Conservation (phyloP, 2,888 invertebrate species). For the Eurytoma adleriae region DNA sequence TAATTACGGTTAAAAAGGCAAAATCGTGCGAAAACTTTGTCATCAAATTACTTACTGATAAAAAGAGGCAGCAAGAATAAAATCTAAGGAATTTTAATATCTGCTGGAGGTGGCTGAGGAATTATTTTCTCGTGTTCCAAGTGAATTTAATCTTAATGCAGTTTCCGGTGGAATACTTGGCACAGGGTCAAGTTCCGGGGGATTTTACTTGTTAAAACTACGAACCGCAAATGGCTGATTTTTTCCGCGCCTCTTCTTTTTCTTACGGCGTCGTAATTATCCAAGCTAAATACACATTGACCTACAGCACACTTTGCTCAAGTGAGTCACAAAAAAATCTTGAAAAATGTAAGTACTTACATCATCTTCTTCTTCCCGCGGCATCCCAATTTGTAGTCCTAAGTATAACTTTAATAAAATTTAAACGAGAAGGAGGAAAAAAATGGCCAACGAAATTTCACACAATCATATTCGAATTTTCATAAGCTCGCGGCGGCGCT, state of each 20-base stretch:
- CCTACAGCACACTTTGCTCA: too few species aligned
- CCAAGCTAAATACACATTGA: too few species aligned
- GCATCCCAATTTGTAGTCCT: too few species aligned
- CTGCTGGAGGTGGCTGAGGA: constrained; percentile 14
- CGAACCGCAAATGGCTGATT: constrained; percentile 17
- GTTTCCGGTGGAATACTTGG: constrained; percentile 41
- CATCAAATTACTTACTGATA: constrained; percentile 21
- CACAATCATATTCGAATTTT: too few species aligned
- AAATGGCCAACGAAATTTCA: too few species aligned
- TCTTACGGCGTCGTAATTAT: background rate
- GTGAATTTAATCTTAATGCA: constrained; percentile 52
- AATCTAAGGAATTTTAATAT: constrained; percentile 45
- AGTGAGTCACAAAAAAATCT: too few species aligned
- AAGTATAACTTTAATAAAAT: too few species aligned
- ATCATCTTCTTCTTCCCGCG: too few species aligned
- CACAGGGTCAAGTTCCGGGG: constrained; percentile 38
- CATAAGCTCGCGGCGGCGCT: background rate
- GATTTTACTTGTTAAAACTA: background rate
- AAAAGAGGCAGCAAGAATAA: constrained; percentile 6
- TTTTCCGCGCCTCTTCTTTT: background rate
- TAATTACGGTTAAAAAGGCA: background rate
- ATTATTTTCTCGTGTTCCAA: constrained; percentile 45
- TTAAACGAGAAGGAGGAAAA: too few species aligned
- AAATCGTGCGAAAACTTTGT: constrained; percentile 28
- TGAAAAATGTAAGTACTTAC: too few species aligned